Base-by-base conservation (phyloP, 1,140 invertebrate genomes). In the Portunus trituberculatus region DNA sequence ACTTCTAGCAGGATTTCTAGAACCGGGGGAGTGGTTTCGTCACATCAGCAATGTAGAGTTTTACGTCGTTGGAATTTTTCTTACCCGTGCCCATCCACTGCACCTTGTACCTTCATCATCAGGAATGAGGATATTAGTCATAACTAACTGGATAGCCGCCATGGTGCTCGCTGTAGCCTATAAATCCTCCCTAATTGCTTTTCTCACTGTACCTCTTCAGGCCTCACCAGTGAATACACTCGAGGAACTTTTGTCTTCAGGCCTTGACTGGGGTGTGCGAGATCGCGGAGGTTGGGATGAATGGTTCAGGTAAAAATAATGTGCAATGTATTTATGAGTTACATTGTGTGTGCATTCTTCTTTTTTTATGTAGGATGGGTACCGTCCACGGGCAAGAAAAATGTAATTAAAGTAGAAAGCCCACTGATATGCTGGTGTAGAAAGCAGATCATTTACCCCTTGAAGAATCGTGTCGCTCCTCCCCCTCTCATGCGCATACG, bases 211-310 rank as follows among this genome's bases (percentile, higher is more conserved):
- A 89, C 96, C 96, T 0, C 83, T 95, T 14, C 93, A 90, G 4
- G 59, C 89, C 0, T 48, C 25, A 16, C 96, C 95, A 3, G 91
- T 96, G 45, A 86, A 96, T 89, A 96, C 87, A 4, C 67, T 96
- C 12, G 84, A 59, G 32, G 67, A 96, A 39, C 95, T 96, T 16
- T 91, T 96, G 4, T 0, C 76, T 10, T 95, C 95, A 16, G 90
- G 93, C 16, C 96, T 96, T 12, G 28, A 29, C n/a, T 96, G 96
- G 96, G 96, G 96, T 20, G 93, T 96, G 28, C 67, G 96, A 25
- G 91, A 93, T 39, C 32, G 88, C 25, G 96, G 95, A 0, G 96
- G 93, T 0, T 96, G 96, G 96, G 96, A 92, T 0, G 76, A 89
- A 46, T 96, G 95, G 95, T 96, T 96, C 93, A 94, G 95, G 96